Evolutionary conservation across 2,797 vertebrate genomes (phyloP), one percentile per base, ranked within the genome.

Genomic region (Florisuga fusca): DNA sequence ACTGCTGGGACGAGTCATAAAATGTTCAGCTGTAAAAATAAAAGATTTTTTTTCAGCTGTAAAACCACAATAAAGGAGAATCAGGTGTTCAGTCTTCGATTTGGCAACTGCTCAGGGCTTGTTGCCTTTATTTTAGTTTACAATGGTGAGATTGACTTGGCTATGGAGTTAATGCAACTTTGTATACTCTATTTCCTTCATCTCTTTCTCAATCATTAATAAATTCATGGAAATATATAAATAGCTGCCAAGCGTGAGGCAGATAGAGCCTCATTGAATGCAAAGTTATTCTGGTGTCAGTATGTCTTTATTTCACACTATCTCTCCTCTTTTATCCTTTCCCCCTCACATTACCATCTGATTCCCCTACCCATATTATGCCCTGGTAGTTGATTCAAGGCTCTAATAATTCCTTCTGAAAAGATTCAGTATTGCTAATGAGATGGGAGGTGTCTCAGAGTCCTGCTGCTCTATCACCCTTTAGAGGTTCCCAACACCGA

Each of bases 1-100:
- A n/a, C 23, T 93, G 15, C 62, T 75, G 68, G 71, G 74, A 87
- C 1, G 4, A 95, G 48, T 46, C 79, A 89, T 36, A 89, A n/a
- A 15, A 91, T 71, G 78, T 96, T 94, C 53, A 67, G 93, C 61
- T 91, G 71, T 96, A 95, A 95, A 97, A 97, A 76, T 95, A 82
- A 91, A 91, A 86, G 73, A 90, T 41, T 95, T 94, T 87, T 90
- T 96, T 97, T 95, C 93, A 73, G 73, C 94, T 97, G 84, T 96
- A 97, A 97, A 95, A 86, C 93, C 95, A 69, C 90, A 96, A 96
- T 77, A 97, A 97, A 97, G 93, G 91, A 92, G 88, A 96, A n/a
- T 88, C 95, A 97, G 96, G 90, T 97, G 94, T 94, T 82, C 88
- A 88, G 53, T 87, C 92, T 97, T 96, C 96, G 62, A 95, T 94